Base-by-base conservation (phyloP, 1,140 invertebrate genomes). In the Metaphire vulgaris region DNA sequence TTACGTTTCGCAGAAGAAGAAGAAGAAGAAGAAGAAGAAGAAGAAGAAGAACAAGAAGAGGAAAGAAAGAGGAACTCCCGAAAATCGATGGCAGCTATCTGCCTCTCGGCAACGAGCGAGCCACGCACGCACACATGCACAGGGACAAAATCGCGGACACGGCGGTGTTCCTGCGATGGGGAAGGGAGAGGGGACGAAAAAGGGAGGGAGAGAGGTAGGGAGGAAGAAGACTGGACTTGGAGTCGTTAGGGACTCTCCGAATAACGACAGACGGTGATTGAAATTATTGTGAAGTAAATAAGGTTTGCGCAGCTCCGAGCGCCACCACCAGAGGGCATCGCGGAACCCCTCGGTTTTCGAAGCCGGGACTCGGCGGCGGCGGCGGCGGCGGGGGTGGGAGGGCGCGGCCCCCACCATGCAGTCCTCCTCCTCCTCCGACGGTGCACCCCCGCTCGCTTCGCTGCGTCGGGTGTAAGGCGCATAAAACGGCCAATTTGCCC, bases 401-500 rank as follows among this genome's bases (percentile, higher is more conserved):
- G 6, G 41, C 41, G 41, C 6, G 41, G 6, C 41, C 6, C 41
- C 6, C 6, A 56, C 21, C 41, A 21, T 12, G 21, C 41, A 21
- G 41, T n/a, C n/a, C n/a, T n/a, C n/a, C n/a, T n/a, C n/a, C n/a
- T n/a, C n/a, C n/a, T 56, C 41, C 6, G 41, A 56, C 6, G 41
- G 6, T 56, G 41, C 41, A 56, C 6, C 21, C 6, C 41, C 21
- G 41, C 6, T 21, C 41, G 41, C 41, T 56, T n/a, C n/a, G 41
- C 41, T 56, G 41, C 41, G 6, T 6, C 41, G 21, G 41, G 6
- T 56, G 41, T 56, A 12, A 56, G 41, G 6, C 41, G 41, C 41
- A 56, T 56, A 56, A 56, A 56, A 56, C 41, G 41, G 41, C 41
- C 41, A 56, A 56, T 56, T 56, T 56, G 41, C 41, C 41, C 41